A percentile compares a stretch with the other conserved stretches of the same genome.
Evolutionary conservation across 2,888 invertebrate species (phyloP).

Genomic region (Stenolophus ochropezus): DNA sequence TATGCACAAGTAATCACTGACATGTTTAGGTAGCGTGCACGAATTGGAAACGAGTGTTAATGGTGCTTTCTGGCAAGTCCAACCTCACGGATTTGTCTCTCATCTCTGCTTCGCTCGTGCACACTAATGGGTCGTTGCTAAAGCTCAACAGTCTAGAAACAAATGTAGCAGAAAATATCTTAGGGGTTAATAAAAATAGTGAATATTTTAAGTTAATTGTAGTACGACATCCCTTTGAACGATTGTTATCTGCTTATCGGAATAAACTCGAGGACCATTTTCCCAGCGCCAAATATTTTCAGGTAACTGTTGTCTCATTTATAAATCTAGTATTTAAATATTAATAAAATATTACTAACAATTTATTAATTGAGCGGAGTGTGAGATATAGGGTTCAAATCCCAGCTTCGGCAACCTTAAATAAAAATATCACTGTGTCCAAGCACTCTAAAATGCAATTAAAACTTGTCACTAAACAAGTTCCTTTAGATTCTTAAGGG

Average conservation of each 20-base stretch:
- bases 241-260: slow-evolving; percentile 90
- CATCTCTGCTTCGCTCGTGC: slow-evolving; percentile 86
- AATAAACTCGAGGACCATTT: slow-evolving; percentile 88
- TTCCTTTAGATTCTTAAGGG: too few relatives aligned
- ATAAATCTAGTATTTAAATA: too few relatives aligned
- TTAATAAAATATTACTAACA: too few relatives aligned
- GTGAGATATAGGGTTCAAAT: too few relatives aligned
- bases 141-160: slow-evolving; percentile 77
- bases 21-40: slow-evolving; percentile 89
- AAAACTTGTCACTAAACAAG: too few relatives aligned
- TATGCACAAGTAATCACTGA: not conserved
- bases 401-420: too few relatives aligned
- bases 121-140: slow-evolving; percentile 76
- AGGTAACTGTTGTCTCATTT: slow-evolving; percentile 74
- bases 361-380: too few relatives aligned
- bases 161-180: slow-evolving; percentile 75
- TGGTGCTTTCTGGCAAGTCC: slow-evolving; percentile 86
- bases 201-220: slow-evolving; percentile 89
- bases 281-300: slow-evolving; percentile 86
- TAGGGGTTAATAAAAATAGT: not conserved
- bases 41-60: slow-evolving; percentile 93
- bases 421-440: too few relatives aligned
- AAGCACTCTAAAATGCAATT: too few relatives aligned
- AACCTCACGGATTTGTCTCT: slow-evolving; percentile 83
- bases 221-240: slow-evolving; percentile 93